Percentiles rank a stretch among this genome's conserved stretches.
Evolutionary conservation across 2,888 invertebrate species (phyloP).

Genomic region (Ceratothoa steindachneri): DNA sequence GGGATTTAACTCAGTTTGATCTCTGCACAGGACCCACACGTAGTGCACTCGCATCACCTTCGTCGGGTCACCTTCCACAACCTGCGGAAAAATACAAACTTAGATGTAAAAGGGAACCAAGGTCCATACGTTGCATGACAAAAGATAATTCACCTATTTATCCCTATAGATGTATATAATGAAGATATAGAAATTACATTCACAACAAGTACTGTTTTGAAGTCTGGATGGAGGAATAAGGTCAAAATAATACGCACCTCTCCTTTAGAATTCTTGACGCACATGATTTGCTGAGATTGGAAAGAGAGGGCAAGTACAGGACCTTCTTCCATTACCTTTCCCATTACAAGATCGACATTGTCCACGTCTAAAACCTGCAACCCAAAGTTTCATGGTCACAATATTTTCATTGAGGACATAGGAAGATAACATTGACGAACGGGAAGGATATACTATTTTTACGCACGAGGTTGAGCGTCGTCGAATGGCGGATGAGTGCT

Average conservation of each 20-base stretch:
- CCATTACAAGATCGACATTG: constrained; percentile 88
- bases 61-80: constrained; percentile 87
- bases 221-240: no score
- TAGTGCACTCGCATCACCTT: constrained; percentile 92
- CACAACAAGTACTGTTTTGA: no score
- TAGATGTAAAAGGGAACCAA: background rate
- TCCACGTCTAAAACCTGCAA: constrained; percentile 70
- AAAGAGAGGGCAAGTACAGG: constrained; percentile 94
- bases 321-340: constrained; percentile 98
- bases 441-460: no score
- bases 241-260: constrained; percentile 64
- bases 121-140: no score
- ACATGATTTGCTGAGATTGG: constrained; percentile 94
- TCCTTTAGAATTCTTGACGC: constrained; percentile 73
- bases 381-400: no score
- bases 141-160: no score
- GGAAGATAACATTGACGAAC: no score
- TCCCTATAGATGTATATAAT: no score
- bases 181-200: no score
- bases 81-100: constrained; percentile 20
- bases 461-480: no score
- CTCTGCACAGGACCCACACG: constrained; percentile 96
- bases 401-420: no score
- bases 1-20: constrained; percentile 87
- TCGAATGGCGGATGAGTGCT: no score